phyloP scores from a whole-genome alignment of 2,888 invertebrate genomes.

The Sycophila texana region DNA sequence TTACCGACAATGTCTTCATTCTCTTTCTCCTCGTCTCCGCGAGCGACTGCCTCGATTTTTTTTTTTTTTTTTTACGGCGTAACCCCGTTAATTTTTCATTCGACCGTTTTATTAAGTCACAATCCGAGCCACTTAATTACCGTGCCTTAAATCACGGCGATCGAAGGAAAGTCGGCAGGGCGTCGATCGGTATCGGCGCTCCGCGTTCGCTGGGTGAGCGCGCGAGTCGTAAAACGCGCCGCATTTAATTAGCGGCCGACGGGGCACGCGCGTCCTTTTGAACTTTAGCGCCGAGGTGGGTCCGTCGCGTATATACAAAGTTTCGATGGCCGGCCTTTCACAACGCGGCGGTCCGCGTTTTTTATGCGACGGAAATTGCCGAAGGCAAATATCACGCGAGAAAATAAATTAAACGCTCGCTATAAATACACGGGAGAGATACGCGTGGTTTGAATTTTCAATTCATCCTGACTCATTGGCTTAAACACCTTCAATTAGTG shows the following conservation, averaged over 20 bases:
- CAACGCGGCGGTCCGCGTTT: conserved; percentile 13
- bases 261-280: conserved; percentile 28
- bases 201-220: neutral
- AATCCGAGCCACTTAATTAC: no score
- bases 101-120: no score
- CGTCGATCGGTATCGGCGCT: neutral
- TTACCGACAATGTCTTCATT: conserved; percentile 54
- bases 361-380: conserved; percentile 8
- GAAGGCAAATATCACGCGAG: conserved; percentile 13
- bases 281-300: conserved; percentile 35
- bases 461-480: neutral
- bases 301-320: conserved; percentile 21
- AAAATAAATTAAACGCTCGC: conserved; percentile 27
- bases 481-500: neutral
- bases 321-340: conserved; percentile 16
- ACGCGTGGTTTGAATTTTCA: conserved; percentile 23
- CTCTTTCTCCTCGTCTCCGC: conserved; percentile 13
- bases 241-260: conserved; percentile 43
- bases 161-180: neutral
- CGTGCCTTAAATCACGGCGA: no score
- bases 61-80: neutral
- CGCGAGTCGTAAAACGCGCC: conserved; percentile 30
- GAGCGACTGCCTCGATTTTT: neutral
- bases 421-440: conserved; percentile 12
- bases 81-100: neutral